These are phyloP conservation scores for Drosophila persimilis DNA, from an alignment of 1,140 invertebrate species.

Conservation along the genomic window DNA sequence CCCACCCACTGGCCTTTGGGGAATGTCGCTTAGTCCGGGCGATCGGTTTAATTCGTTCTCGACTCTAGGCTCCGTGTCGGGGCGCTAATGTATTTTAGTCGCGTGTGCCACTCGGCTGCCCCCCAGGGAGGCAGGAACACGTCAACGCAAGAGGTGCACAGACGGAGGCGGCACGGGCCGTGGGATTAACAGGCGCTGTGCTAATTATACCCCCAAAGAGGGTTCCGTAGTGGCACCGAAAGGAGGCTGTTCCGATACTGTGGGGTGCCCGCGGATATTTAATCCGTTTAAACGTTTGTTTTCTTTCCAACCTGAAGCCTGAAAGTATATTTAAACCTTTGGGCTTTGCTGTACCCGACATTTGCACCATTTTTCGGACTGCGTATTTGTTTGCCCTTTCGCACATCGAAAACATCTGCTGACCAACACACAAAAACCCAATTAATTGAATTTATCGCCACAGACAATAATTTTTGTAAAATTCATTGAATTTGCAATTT, in stretches of 20 bases:
- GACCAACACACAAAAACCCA: constrained; percentile 9
- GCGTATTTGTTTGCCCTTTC: too few species aligned
- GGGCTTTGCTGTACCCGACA: too few species aligned
- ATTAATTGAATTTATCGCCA: constrained; percentile 24
- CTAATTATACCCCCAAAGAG: constrained; percentile 18
- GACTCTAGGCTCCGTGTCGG: constrained; percentile 17
- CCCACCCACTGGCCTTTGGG: constrained; percentile 7
- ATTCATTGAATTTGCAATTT: constrained; percentile 23
- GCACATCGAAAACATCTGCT: constrained; percentile 9
- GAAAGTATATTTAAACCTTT: neutral
- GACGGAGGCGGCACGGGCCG: constrained; percentile 7
- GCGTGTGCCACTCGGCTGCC: constrained; percentile 38
- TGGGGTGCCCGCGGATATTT: too few species aligned
- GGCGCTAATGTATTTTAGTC: constrained; percentile 56
- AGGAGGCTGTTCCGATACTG: too few species aligned
- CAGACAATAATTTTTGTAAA: neutral
- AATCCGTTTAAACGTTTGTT: too few species aligned
- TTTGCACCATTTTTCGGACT: too few species aligned
- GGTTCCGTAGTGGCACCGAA: too few species aligned
- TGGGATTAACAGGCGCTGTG: constrained; percentile 5
- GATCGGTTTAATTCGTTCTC: constrained; percentile 51
- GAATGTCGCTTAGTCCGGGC: constrained; percentile 39
- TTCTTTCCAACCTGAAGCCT: too few species aligned
- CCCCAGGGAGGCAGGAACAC: constrained; percentile 12
- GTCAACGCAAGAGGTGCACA: constrained; percentile 16